A percentile compares a stretch with the other conserved stretches of the same genome.
phyloP scores from a whole-genome alignment of 2,113 vertebrate genomes.

The Puffinus mauretanicus region DNA sequence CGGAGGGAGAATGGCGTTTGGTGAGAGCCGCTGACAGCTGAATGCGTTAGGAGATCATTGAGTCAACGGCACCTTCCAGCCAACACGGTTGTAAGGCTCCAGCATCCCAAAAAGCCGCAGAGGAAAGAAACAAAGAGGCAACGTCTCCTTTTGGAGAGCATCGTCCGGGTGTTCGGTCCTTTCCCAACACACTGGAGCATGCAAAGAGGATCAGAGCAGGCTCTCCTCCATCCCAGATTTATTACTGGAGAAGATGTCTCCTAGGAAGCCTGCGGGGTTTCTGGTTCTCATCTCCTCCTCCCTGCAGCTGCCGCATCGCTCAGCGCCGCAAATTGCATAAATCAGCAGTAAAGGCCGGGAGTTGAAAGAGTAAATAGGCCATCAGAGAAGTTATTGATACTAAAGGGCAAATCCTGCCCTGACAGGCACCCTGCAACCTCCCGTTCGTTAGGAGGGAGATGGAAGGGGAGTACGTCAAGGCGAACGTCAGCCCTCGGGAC shows the following conservation, averaged over 20 bases:
- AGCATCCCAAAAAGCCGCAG: not conserved
- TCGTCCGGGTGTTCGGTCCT: fast-evolving
- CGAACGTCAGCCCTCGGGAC: fast-evolving
- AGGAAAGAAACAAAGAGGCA: not conserved
- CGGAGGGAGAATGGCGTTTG: not conserved
- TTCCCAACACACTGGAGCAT: not conserved
- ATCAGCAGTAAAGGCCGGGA: not conserved
- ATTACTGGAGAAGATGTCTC: not conserved
- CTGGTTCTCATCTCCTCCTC: not conserved
- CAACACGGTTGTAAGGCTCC: fast-evolving
- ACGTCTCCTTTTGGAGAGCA: not conserved
- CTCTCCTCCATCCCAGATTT: not conserved
- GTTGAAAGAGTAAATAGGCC: not conserved
- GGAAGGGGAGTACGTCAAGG: not conserved
- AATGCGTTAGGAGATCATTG: fast-evolving
- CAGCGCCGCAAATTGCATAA: not conserved
- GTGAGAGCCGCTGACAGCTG: not conserved
- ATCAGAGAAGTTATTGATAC: not conserved
- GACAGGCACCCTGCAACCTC: not conserved
- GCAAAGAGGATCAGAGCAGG: not conserved
- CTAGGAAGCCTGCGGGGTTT: not conserved
- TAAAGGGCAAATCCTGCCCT: not conserved
- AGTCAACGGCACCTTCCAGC: not conserved
- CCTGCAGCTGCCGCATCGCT: not conserved
- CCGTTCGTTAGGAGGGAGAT: not conserved